These are phyloP conservation scores for Drosophila differens DNA, from an alignment of 2,888 invertebrate species.

Conservation along the genomic window DNA sequence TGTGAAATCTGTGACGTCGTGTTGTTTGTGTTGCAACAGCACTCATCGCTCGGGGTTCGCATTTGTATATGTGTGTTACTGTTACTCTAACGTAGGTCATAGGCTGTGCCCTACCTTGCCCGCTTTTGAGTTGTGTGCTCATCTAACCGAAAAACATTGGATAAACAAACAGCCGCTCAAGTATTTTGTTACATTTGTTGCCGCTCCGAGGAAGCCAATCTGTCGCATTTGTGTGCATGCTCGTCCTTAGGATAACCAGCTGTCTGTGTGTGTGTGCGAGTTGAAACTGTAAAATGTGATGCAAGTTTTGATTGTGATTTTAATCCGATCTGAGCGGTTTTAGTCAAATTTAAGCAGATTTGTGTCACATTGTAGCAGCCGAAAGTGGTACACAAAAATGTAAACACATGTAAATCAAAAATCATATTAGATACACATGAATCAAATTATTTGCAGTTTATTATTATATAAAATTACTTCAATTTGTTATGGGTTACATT, in stretches of 20 bases:
- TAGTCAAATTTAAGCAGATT: conserved; percentile 86
- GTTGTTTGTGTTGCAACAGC: conserved; percentile 57
- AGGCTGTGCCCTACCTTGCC: conserved; percentile 46
- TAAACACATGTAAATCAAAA: conserved; percentile 80
- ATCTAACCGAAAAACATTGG: conserved; percentile 84
- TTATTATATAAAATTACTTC: background rate
- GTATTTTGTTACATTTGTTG: conserved; percentile 72
- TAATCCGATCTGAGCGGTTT: conserved; percentile 85
- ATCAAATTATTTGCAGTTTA: conserved; percentile 41
- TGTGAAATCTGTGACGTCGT: conserved; percentile 80
- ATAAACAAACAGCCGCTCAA: conserved; percentile 83
- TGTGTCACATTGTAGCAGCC: conserved; percentile 80
- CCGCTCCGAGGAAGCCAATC: conserved; percentile 61
- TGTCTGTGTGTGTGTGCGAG: conserved; percentile 9
- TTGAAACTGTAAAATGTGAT: conserved; percentile 74
- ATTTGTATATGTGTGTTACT: conserved; percentile 47
- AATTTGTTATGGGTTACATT: background rate
- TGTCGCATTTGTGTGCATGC: conserved; percentile 77
- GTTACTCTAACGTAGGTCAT: conserved; percentile 30
- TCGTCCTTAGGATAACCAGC: conserved; percentile 47
- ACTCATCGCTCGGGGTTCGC: conserved; percentile 60
- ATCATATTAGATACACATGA: conserved; percentile 52
- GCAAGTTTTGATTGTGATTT: conserved; percentile 78
- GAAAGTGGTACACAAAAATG: conserved; percentile 67
- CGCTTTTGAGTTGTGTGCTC: conserved; percentile 75